Percentiles rank a stretch among this genome's conserved stretches.
Evolutionary conservation across 92 coral and sea anemone genomes (phyloP).

Genomic region (Epizoanthus illoricatus): DNA sequence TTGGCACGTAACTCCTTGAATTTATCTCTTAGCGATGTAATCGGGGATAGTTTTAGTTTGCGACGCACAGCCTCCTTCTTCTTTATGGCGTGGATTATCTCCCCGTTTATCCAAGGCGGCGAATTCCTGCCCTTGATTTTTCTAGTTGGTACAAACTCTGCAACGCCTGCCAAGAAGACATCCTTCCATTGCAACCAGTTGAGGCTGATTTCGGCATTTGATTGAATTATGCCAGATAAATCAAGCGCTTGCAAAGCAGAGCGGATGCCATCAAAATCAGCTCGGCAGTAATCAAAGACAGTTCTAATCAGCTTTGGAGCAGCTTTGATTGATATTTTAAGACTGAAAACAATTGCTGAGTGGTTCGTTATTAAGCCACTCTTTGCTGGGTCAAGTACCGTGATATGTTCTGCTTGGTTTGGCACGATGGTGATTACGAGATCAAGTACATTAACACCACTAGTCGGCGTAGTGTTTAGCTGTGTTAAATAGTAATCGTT

Average conservation of each 20-base stretch:
- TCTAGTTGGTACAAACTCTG: constrained; percentile 10
- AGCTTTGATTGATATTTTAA: constrained; percentile 42
- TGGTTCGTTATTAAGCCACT: constrained; percentile 48
- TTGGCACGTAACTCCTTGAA: constrained; percentile 17
- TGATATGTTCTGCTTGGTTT: constrained; percentile 24
- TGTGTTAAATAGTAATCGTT: constrained; percentile 33
- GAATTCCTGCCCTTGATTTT: constrained; percentile 30
- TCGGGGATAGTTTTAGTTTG: neutral
- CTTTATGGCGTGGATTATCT: constrained; percentile 24
- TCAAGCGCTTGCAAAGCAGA: constrained; percentile 38
- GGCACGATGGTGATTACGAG: constrained; percentile 35
- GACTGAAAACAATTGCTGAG: constrained; percentile 25
- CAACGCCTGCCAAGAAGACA: neutral
- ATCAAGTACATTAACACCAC: constrained; percentile 31
- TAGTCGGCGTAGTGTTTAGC: constrained; percentile 36
- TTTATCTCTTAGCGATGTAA: neutral
- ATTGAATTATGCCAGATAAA: neutral
- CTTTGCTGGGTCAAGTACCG: constrained; percentile 30
- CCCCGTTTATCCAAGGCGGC: constrained; percentile 43
- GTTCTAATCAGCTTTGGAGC: constrained; percentile 35
- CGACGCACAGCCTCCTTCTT: constrained; percentile 30
- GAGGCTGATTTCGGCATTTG: neutral
- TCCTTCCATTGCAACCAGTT: constrained; percentile 7
- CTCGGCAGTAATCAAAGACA: constrained; percentile 43
- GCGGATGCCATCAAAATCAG: constrained; percentile 41